Base-by-base conservation (phyloP, 2,888 invertebrate species). In the Caenorhabditis panamensis region DNA sequence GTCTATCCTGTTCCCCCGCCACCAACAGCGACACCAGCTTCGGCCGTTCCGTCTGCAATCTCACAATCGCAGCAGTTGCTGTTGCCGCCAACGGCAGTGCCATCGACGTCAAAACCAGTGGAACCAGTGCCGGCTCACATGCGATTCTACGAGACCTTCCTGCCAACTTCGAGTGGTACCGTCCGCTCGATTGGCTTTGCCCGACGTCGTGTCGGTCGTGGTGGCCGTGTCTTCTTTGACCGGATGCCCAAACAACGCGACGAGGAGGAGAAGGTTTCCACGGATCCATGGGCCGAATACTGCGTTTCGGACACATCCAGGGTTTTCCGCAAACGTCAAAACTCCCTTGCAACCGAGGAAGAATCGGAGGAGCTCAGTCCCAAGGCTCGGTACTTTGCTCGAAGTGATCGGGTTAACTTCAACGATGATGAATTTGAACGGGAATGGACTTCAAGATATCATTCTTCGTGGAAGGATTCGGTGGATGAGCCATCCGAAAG, bases 161-260 rank as follows among this genome's bases (percentile, higher is more conserved):
- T 82, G 2, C 80, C 81, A 16, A 26, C 20, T 2, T 9, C 61
- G 18, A 58, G 59, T 47, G 82, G 82, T 36, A n/a, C 13, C 0
- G 9, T 71, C 8, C 75, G 84, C 2, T 71, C 80, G 6, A 53
- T 86, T 20, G 79, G 80, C 16, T 58, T 82, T 51, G 78, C 78
- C 9, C 81, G 88, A 11, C 79, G 84, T 11, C 84, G 88, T 13
- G 62, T 85, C 37, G 88, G 88, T 18, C 80, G 88, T 6, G 88
- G 87, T 59, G 88, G 88, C 8, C 80, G 88, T 9, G 76, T 85
- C 13, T 44, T 86, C 47, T 78, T 84, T 37, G 87, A 87, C 51
- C 81, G 84, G 4, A 31, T 84, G 47, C 72, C 76, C 8, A 53
- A 41, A 0, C 49, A 24, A 18, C 59, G 22, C 16, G 37, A 18